Base-by-base conservation (phyloP, 2,888 invertebrate species). In the Resseliella maxima region DNA sequence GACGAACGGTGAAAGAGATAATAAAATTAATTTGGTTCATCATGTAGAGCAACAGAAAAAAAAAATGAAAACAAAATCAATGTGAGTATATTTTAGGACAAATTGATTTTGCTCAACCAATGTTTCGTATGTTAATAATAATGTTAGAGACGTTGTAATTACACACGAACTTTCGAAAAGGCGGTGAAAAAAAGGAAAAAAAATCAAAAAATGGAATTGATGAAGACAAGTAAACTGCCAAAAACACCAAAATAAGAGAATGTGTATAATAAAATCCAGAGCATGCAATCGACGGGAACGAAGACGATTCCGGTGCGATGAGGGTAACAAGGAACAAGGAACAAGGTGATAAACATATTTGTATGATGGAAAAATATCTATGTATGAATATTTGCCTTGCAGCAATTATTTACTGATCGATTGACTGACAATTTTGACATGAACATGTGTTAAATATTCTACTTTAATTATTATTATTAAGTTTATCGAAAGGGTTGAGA, bases 391-490 rank as follows among this genome's bases (percentile, higher is more conserved):
- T 83, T 59, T 86, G 86, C 64, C 86, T 64, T 64, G n/a, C 86
- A 86, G 86, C 59, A 36, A 36, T 38, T 86, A 86, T 86, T n/a
- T 86, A 86, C 54, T 86, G 88, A 88, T 88, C 88, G 88, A 88
- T 88, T 87, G 87, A 86, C 86, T 86, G 54, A 87, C 87, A 88
- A 88, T 88, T 89, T 89, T 89, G 89, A 89, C 89, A 89, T 89
- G 89, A 89, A 89, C 89, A 89, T 88, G 88, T 88, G 88, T 88
- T 89, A 88, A 88, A 89, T 88, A 89, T 89, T 88, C 88, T 89
- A 89, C 88, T 88, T 90, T 89, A 89, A 90, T 90, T 89, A 90
- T 90, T 90, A 90, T 89, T 85, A 85, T 85, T 85, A 83, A 83
- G 24, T 83, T 36, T 83, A 83, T 83, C 38, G 15, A 83, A 38